A percentile compares a stretch with the other conserved stretches of the same genome.
Evolutionary conservation across 2,888 invertebrate genomes (phyloP).

Genomic region (Agriotes lineatus): DNA sequence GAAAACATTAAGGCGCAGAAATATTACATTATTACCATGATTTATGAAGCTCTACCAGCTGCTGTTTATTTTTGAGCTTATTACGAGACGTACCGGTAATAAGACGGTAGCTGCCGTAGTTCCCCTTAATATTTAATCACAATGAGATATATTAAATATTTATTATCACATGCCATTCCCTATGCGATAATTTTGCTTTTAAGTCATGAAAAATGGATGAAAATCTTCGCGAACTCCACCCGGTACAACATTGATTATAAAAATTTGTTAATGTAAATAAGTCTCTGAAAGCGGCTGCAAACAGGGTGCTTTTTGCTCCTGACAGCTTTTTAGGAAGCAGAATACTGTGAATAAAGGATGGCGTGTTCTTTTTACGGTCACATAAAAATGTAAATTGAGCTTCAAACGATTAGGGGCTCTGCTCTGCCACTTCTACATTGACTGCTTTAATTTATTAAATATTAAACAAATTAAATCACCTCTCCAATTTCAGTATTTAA

Average conservation of each 20-base stretch:
- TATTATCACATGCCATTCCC: not conserved
- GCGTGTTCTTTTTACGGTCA: not conserved
- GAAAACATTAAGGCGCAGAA: slow-evolving; percentile 13
- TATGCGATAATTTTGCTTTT: not conserved
- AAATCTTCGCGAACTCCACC: no score
- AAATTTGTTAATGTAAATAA: not conserved
- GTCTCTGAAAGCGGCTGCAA: not conserved
- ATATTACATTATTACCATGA: slow-evolving; percentile 12
- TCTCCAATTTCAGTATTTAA: no score
- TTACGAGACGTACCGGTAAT: slow-evolving; percentile 12
- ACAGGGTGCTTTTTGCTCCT: not conserved
- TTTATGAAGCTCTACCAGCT: slow-evolving; percentile 1
- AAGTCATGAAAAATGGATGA: not conserved
- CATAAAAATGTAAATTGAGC: slow-evolving; percentile 1
- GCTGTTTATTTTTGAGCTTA: slow-evolving; percentile 19
- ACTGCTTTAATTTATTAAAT: no score
- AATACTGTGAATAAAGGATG: not conserved
- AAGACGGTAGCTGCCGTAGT: not conserved
- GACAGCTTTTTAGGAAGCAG: not conserved
- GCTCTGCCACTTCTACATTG: no score
- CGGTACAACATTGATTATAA: not conserved
- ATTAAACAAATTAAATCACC: no score
- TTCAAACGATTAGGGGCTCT: not conserved
- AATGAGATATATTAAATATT: slow-evolving; percentile 12
- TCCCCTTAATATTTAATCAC: slow-evolving; percentile 14